Percentiles rank a stretch among this genome's conserved stretches.
Conservation (phyloP, 1,140 invertebrate species). For the Bombus breviceps region DNA sequence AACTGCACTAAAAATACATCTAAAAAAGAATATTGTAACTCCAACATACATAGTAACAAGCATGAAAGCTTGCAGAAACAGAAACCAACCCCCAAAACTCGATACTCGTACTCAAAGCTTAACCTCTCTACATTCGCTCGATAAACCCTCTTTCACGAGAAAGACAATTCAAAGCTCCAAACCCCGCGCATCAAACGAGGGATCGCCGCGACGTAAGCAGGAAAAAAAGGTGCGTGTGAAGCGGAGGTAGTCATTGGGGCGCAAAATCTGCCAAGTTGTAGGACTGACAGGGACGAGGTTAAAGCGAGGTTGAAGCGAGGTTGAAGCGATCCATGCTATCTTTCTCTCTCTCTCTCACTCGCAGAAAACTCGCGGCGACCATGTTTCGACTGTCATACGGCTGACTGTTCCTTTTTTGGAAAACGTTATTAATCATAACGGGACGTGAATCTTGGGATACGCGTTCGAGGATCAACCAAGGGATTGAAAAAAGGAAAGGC, state of each 20-base stretch:
- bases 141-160: slow-evolving; percentile 8
- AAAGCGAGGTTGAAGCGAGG: not conserved
- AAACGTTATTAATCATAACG: slow-evolving; percentile 47
- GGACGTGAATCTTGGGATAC: slow-evolving; percentile 29
- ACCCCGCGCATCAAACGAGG: not conserved
- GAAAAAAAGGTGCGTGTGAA: not conserved
- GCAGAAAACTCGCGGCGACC: slow-evolving; percentile 5
- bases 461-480: not conserved
- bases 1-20: too few relatives aligned
- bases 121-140: not conserved
- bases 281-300: slow-evolving; percentile 10
- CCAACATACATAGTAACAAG: not conserved
- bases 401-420: slow-evolving; percentile 2
- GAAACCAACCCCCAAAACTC: not conserved
- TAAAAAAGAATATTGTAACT: not conserved
- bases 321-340: not conserved
- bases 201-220: slow-evolving; percentile 4
- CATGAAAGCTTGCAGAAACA: not conserved
- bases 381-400: slow-evolving; percentile 19
- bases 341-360: not conserved
- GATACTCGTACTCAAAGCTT: not conserved
- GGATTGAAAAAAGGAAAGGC: not conserved
- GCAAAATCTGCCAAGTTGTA: slow-evolving; percentile 17
- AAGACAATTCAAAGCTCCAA: slow-evolving; percentile 4
- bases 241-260: not conserved